These are phyloP conservation scores for Euclidia mi DNA, from an alignment of 2,888 invertebrate genomes.

Conservation along the genomic window DNA sequence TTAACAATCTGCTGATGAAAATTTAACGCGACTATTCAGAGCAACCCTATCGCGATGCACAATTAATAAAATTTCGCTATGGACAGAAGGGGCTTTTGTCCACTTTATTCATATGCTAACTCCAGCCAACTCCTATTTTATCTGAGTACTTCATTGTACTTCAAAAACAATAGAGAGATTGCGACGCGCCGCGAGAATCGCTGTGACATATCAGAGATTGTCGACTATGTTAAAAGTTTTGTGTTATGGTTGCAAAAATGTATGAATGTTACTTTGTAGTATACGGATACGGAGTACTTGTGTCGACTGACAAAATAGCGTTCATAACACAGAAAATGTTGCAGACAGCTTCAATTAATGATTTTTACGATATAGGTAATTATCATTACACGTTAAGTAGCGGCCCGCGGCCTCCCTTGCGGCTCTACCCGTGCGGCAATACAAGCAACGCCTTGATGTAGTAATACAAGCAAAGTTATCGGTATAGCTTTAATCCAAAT, in stretches of 20 bases:
- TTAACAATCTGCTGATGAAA: constrained; percentile 33
- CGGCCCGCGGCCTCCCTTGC: no score
- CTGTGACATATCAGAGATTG: constrained; percentile 40
- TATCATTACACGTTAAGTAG: no score
- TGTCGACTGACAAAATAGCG: no score
- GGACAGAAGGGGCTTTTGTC: constrained; percentile 80
- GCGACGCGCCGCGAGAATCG: constrained; percentile 57
- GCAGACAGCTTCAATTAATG: no score
- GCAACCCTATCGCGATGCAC: constrained; percentile 57
- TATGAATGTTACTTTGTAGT: no score
- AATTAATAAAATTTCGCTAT: constrained; percentile 83
- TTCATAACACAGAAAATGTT: no score
- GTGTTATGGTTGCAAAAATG: constrained; percentile 15
- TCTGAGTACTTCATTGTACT: constrained; percentile 76
- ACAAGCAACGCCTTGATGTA: no score
- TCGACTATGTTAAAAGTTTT: constrained; percentile 29
- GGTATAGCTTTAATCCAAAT: no score
- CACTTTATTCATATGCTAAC: constrained; percentile 88
- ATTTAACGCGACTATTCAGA: constrained; percentile 31
- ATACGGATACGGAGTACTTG: no score
- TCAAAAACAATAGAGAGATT: constrained; percentile 77
- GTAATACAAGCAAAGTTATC: no score
- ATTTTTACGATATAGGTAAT: no score
- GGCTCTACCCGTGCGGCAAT: no score
- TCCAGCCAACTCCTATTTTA: constrained; percentile 75